These are phyloP conservation scores for Diplogasteroides magnus DNA, from an alignment of 1,140 invertebrate species.

Conservation along the genomic window DNA sequence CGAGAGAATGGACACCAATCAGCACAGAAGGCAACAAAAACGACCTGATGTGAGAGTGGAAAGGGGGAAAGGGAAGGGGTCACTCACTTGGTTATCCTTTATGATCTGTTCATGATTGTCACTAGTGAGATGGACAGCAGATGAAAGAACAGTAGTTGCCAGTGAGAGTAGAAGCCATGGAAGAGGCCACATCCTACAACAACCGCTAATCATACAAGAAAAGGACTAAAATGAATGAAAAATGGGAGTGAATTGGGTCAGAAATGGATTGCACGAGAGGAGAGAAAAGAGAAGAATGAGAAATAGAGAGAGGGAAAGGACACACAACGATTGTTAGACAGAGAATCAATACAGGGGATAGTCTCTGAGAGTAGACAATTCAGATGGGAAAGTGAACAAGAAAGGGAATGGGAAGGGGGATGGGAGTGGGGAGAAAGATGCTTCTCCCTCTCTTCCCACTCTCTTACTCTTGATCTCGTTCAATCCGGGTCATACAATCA, in stretches of 20 bases:
- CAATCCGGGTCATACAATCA: too few species aligned
- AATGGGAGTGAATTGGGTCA: neutral
- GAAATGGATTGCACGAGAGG: neutral
- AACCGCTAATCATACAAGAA: neutral
- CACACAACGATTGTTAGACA: neutral
- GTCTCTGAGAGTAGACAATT: neutral
- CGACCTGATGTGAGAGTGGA: constrained; percentile 35
- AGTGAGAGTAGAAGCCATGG: neutral
- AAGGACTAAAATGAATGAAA: neutral
- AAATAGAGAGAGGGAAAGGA: neutral
- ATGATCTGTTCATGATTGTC: neutral
- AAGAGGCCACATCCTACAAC: too few species aligned
- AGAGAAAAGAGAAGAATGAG: neutral
- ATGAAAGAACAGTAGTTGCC: neutral
- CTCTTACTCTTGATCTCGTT: too few species aligned
- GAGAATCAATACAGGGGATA: neutral
- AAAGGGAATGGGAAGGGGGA: neutral
- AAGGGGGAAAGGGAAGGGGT: neutral
- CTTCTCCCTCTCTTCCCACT: too few species aligned
- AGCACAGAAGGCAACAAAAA: constrained; percentile 54
- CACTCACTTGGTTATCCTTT: constrained; percentile 2
- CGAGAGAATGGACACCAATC: constrained; percentile 81
- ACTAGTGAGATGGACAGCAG: neutral
- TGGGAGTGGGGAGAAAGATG: neutral
- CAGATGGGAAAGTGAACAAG: neutral